A percentile compares a stretch with the other conserved stretches of the same genome.
Evolutionary conservation across 2,797 vertebrate species (phyloP).

Genomic region (Gila robusta): DNA sequence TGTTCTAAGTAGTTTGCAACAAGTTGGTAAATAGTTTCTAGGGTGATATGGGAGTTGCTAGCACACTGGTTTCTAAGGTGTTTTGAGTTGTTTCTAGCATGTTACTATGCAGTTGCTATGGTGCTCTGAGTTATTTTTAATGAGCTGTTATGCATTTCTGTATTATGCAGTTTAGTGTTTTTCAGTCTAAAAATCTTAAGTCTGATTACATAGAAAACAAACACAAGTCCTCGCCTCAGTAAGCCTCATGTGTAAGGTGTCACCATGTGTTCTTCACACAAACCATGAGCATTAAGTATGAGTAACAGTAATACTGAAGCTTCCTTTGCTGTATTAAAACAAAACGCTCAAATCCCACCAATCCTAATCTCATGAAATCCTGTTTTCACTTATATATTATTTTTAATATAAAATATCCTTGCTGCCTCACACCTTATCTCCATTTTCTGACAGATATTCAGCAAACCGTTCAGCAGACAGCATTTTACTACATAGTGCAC

Average conservation of each 20-base stretch:
- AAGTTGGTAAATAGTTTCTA: neutral
- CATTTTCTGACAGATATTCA: neutral
- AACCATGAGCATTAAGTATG: neutral
- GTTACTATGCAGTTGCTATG: neutral
- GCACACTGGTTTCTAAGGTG: neutral
- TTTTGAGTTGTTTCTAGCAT: neutral
- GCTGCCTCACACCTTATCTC: constrained; percentile 2
- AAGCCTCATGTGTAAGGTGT: neutral
- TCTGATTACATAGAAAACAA: neutral
- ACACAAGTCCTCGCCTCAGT: neutral
- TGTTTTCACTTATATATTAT: neutral
- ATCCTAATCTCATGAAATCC: neutral
- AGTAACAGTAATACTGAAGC: neutral
- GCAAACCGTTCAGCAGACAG: neutral
- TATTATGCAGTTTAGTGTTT: too few relatives aligned
- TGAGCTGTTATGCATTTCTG: neutral
- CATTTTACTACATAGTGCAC: neutral
- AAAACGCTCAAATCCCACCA: neutral
- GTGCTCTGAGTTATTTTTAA: neutral
- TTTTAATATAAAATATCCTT: neutral
- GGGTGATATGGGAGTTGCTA: neutral
- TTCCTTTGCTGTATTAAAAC: neutral
- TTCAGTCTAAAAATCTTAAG: neutral
- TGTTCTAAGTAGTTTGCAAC: neutral
- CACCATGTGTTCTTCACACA: neutral